Evolutionary conservation across 1,140 invertebrate genomes (phyloP).

Genomic region (Littorina saxatilis): DNA sequence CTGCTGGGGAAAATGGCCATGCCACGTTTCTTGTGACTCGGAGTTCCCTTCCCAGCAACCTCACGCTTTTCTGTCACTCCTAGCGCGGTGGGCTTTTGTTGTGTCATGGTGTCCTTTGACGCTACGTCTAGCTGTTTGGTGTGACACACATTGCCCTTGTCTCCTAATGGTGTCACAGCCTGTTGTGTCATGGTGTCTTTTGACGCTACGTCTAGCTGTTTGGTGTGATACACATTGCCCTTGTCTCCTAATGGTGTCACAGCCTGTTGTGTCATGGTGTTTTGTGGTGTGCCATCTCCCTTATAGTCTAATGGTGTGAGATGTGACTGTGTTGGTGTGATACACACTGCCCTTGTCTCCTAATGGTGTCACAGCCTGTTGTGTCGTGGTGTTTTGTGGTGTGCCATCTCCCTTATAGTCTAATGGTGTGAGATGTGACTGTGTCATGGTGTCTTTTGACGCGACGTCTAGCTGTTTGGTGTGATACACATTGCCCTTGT

Average conservation of each 20-base stretch:
- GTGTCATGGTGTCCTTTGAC: slow-evolving; percentile 28
- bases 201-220: slow-evolving; percentile 34
- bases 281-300: slow-evolving; percentile 18
- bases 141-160: slow-evolving; percentile 39
- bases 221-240: slow-evolving; percentile 36
- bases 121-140: slow-evolving; percentile 35
- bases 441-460: slow-evolving; percentile 24
- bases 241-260: slow-evolving; percentile 32
- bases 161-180: slow-evolving; percentile 24
- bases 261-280: slow-evolving; percentile 23
- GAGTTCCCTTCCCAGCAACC: not conserved
- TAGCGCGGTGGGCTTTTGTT: not conserved
- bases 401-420: slow-evolving; percentile 5
- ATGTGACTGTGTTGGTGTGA: slow-evolving; percentile 17
- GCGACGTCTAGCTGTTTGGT: slow-evolving; percentile 18
- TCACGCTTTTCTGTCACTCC: not conserved
- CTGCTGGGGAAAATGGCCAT: slow-evolving; percentile 20
- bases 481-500: slow-evolving; percentile 26
- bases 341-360: slow-evolving; percentile 38
- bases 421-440: not conserved
- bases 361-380: not conserved
- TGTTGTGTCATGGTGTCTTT: slow-evolving; percentile 25
- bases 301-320: slow-evolving; percentile 13
- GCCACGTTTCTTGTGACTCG: not conserved
- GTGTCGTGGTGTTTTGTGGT: slow-evolving; percentile 3